These are phyloP conservation scores for Ladona fulva DNA, from an alignment of 1,140 invertebrate genomes.

Conservation along the genomic window DNA sequence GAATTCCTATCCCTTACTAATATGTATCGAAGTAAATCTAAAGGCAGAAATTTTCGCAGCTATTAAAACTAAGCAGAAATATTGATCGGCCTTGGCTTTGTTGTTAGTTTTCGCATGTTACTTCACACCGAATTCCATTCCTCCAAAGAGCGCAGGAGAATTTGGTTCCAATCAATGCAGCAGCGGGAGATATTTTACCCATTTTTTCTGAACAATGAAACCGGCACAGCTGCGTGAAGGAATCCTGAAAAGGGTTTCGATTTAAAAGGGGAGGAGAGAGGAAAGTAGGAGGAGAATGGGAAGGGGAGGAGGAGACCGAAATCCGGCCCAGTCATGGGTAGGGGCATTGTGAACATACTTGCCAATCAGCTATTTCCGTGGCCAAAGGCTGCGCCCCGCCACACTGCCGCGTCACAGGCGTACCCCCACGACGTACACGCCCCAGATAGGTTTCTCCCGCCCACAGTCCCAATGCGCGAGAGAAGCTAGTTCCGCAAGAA, in stretches of 20 bases:
- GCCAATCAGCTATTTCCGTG: conserved; percentile 7
- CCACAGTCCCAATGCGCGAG: background rate
- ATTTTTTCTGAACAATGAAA: background rate
- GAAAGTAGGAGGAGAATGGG: background rate
- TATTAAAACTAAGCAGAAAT: no score
- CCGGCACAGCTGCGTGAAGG: background rate
- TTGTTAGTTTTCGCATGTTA: no score
- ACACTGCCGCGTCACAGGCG: conserved; percentile 4
- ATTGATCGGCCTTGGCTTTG: no score
- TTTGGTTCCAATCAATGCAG: no score
- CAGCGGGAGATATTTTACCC: no score
- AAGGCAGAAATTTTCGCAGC: no score
- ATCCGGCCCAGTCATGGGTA: conserved; percentile 1
- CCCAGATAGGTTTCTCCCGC: conserved; percentile 1
- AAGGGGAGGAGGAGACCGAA: background rate
- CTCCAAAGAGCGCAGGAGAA: no score
- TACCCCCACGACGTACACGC: conserved; percentile 1
- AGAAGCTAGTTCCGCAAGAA: background rate
- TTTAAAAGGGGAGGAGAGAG: conserved; percentile 8
- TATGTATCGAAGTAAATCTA: no score
- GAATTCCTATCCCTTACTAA: no score
- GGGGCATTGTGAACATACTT: conserved; percentile 4
- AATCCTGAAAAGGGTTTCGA: background rate
- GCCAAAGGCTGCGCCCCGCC: conserved; percentile 2
- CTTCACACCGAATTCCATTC: no score